Conservation (phyloP, 2,888 invertebrate genomes). For the Leptarthrus brevirostris region DNA sequence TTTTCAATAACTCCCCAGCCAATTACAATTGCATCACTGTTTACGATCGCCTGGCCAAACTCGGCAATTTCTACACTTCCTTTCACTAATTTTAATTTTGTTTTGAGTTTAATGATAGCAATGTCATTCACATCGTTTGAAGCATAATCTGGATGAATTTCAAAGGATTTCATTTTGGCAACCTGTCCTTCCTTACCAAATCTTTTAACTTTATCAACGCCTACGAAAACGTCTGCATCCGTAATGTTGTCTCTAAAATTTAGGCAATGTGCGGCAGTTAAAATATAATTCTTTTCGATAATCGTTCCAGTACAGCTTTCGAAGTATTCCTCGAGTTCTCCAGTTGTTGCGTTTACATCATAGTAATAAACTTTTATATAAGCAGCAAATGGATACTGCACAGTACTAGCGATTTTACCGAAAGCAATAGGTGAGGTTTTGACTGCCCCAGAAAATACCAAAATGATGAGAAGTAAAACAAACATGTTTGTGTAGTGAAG, state of each 20-base stretch:
- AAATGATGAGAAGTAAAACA: too few relatives aligned
- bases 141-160: slow-evolving; percentile 9
- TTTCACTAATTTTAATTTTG: background rate
- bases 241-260: background rate
- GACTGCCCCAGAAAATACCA: too few relatives aligned
- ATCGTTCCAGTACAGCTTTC: too few relatives aligned
- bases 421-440: too few relatives aligned
- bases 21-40: background rate
- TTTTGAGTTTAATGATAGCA: background rate
- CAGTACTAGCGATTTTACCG: too few relatives aligned
- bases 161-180: background rate
- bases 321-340: too few relatives aligned
- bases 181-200: background rate
- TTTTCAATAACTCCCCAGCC: slow-evolving; percentile 14
- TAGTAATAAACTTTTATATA: too few relatives aligned
- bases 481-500: too few relatives aligned
- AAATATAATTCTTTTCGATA: too few relatives aligned
- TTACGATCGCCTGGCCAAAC: background rate
- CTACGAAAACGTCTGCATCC: background rate
- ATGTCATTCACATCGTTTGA: background rate
- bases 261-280: slow-evolving; percentile 13
- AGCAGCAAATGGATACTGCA: too few relatives aligned
- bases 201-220: background rate
- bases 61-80: slow-evolving; percentile 4
- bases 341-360: too few relatives aligned